phyloP scores from a whole-genome alignment of 2,888 invertebrate genomes.

The Agrochola macilenta region DNA sequence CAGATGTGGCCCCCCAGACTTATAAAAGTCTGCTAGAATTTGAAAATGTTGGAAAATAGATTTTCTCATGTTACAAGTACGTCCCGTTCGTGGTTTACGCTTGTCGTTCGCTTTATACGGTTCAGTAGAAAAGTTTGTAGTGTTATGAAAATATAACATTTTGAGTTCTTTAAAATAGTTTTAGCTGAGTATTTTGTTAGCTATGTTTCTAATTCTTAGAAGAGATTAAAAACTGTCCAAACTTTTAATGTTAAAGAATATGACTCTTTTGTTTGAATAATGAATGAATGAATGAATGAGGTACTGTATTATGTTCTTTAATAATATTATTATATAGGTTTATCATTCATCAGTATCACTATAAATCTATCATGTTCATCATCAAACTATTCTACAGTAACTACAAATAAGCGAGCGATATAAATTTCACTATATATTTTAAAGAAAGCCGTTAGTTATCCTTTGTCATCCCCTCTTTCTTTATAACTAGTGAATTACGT shows the following conservation, averaged over 20 bases:
- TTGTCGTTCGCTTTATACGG: slow-evolving; percentile 19
- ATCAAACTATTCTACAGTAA: not conserved
- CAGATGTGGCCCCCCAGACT: slow-evolving; percentile 82
- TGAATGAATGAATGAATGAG: not conserved
- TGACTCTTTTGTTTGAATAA: not conserved
- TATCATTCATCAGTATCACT: not conserved
- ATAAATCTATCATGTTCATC: not conserved
- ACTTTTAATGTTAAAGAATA: not conserved
- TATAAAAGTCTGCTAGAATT: slow-evolving; percentile 76
- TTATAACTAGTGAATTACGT: slow-evolving; percentile 9
- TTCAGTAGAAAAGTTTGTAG: slow-evolving; percentile 3
- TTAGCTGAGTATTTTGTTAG: not conserved
- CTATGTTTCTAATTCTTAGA: not conserved
- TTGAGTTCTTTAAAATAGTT: not conserved
- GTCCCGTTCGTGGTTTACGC: slow-evolving; percentile 34
- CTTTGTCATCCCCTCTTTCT: slow-evolving; percentile 13
- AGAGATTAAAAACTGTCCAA: not conserved
- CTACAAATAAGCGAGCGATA: not conserved
- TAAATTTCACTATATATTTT: slow-evolving; percentile 6
- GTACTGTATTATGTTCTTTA: not conserved
- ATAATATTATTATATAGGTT: not conserved
- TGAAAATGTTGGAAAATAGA: slow-evolving; percentile 66
- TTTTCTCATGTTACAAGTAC: slow-evolving; percentile 51
- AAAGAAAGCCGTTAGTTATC: not conserved
- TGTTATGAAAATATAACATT: not conserved